Evolutionary conservation across 2,113 vertebrate genomes (phyloP).

Genomic region (Nothobranchius furzeri): DNA sequence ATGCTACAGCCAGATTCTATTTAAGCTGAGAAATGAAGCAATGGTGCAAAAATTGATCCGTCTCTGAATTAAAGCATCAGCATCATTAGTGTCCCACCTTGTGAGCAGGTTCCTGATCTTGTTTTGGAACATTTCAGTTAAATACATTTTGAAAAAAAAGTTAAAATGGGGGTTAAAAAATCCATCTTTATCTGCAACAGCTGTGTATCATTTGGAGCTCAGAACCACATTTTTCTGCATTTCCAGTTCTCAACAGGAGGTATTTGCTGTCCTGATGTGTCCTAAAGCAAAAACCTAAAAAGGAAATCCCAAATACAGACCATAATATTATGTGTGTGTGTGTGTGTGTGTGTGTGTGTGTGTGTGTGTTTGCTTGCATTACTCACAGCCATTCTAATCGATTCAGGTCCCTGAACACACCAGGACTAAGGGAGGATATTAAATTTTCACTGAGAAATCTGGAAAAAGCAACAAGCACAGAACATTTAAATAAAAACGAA

Average conservation of each 20-base stretch:
- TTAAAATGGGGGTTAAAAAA: too few relatives aligned
- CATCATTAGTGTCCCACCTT: neutral
- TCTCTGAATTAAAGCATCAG: neutral
- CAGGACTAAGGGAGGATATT: conserved; percentile 74
- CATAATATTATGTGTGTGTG: neutral
- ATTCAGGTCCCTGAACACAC: conserved; percentile 76
- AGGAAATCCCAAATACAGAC: neutral
- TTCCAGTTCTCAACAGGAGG: neutral
- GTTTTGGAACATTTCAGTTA: neutral
- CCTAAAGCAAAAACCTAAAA: conserved; percentile 7
- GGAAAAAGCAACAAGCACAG: neutral
- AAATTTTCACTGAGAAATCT: conserved; percentile 82
- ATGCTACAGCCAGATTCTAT: too few relatives aligned
- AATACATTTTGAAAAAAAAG: neutral
- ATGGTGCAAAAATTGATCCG: too few relatives aligned
- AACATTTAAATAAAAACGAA: neutral
- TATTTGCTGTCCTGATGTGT: conserved; percentile 6
- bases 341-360: neutral
- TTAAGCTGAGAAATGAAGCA: too few relatives aligned
- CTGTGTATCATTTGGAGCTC: conserved; percentile 2
- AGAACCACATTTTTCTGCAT: neutral
- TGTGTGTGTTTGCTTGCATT: neutral
- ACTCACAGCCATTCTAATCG: conserved; percentile 81
- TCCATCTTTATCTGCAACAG: neutral
- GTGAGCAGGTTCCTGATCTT: neutral